phyloP scores from a whole-genome alignment of 2,888 invertebrate species.

The Oegoconia quadripuncta region DNA sequence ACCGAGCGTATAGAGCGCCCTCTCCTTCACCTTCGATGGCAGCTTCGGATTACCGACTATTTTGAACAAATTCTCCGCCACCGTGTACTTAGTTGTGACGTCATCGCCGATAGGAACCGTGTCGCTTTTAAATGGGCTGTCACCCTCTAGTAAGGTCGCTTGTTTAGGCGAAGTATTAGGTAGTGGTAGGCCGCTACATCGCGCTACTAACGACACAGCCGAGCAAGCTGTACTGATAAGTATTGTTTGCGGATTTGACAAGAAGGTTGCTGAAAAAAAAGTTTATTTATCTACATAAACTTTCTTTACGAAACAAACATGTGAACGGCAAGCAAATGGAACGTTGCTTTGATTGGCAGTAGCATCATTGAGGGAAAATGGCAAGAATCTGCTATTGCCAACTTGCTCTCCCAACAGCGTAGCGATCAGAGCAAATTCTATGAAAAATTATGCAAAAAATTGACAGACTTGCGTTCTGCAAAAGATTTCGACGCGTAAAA shows the following conservation, averaged over 20 bases:
- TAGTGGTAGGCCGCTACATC: constrained; percentile 84
- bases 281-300: background rate
- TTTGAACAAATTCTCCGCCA: constrained; percentile 84
- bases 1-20: constrained; percentile 87
- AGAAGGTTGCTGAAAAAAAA: constrained; percentile 78
- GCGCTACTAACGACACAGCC: constrained; percentile 85
- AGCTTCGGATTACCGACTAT: constrained; percentile 85
- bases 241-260: constrained; percentile 80
- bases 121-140: constrained; percentile 55
- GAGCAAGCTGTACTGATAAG: constrained; percentile 84
- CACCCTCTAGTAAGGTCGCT: constrained; percentile 47
- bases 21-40: constrained; percentile 86
- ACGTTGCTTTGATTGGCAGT: no score
- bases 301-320: no score
- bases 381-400: no score
- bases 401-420: no score
- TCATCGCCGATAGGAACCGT: constrained; percentile 34
- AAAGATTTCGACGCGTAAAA: no score
- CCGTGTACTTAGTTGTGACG: constrained; percentile 82
- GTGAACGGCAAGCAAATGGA: background rate
- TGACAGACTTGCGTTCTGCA: no score
- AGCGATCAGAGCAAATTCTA: no score
- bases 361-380: no score
- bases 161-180: constrained; percentile 61
- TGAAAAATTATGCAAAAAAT: no score